Base-by-base conservation (phyloP, 2,888 invertebrate genomes). In the Ochropleura leucogaster region DNA sequence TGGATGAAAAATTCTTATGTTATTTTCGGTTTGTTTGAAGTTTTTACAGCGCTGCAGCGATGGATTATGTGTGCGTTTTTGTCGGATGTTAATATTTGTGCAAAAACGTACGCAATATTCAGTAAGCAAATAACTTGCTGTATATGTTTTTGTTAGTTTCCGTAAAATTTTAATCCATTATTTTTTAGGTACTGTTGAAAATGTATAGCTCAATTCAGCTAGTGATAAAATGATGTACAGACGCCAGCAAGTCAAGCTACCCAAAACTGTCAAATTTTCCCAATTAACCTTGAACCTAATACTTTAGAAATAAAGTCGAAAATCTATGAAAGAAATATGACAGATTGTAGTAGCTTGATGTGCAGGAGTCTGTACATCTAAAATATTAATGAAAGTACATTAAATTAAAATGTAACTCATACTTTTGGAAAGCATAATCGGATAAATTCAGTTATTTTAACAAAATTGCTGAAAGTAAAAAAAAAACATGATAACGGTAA, bases 1-100 rank as follows among this genome's bases (percentile, higher is more conserved):
- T 82, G 86, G 85, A 84, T 82, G 87, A 86, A 89, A 90, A 90
- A 90, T 88, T 91, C 89, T 90, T 89, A 88, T 91, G 87, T 91
- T 90, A 89, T 89, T 88, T 89, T 88, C 87, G 72, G 77, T 70
- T 68, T 66, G 73, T 20, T 42, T 59, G 14, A 12, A 0, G 18
- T 10, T 40, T 62, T 67, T 55, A 9, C 72, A 86, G 89, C 89
- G 89, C 82, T 90, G 72, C 65, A 82, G 77, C 82, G 81, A 62
- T 76, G 62, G 0, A 65, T 51, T 1, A 7, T 2, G 18, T 42
- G 18, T n/a, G 12, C 16, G 16, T 16, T 8, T 30, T 30, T 14
- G 1, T 30, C 1, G 6, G 9, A 14, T 30, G 0, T 14, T 20
- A 0, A 20, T 14, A 20, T 20, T 57, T n/a, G 20, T 14, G 7